These are phyloP conservation scores for Cataglyphis altisquamis DNA, from an alignment of 2,888 invertebrate species.

Conservation along the genomic window DNA sequence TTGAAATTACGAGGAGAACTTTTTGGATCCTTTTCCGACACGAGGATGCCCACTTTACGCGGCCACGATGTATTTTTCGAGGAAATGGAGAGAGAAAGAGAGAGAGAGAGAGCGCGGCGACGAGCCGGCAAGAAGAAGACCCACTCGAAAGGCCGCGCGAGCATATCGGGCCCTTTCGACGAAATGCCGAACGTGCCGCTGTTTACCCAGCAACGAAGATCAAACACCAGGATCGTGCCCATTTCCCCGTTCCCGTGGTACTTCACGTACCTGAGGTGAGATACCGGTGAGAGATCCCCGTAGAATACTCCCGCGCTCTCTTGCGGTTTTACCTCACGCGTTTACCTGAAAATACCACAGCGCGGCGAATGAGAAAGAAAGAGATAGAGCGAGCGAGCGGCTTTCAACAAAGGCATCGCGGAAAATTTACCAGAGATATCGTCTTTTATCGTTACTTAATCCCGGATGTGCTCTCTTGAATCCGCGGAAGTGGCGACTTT, in stretches of 20 bases:
- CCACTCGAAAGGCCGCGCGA: constrained; percentile 55
- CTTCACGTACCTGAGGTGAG: constrained; percentile 57
- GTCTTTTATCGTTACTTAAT: constrained; percentile 47
- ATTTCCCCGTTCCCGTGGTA: constrained; percentile 71
- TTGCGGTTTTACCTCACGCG: constrained; percentile 51
- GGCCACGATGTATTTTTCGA: constrained; percentile 63
- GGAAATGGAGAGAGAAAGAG: constrained; percentile 53
- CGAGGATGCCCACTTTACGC: constrained; percentile 26
- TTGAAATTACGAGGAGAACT: background rate
- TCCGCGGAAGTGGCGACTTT: background rate
- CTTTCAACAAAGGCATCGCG: constrained; percentile 60
- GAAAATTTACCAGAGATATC: constrained; percentile 37
- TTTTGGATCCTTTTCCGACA: background rate
- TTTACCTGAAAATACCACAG: constrained; percentile 69
- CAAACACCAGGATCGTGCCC: constrained; percentile 81
- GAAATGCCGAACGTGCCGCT: constrained; percentile 80
- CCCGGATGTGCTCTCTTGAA: background rate
- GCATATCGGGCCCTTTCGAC: constrained; percentile 71
- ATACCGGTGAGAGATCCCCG: constrained; percentile 17
- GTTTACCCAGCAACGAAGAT: constrained; percentile 80
- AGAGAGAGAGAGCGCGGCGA: constrained; percentile 39
- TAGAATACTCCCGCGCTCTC: constrained; percentile 44
- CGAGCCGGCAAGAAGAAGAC: constrained; percentile 47
- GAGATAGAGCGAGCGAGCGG: constrained; percentile 30
- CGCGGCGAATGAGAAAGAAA: background rate